These are phyloP conservation scores for Sceloporus tristichus DNA, from an alignment of 2,113 vertebrate species.

Conservation along the genomic window DNA sequence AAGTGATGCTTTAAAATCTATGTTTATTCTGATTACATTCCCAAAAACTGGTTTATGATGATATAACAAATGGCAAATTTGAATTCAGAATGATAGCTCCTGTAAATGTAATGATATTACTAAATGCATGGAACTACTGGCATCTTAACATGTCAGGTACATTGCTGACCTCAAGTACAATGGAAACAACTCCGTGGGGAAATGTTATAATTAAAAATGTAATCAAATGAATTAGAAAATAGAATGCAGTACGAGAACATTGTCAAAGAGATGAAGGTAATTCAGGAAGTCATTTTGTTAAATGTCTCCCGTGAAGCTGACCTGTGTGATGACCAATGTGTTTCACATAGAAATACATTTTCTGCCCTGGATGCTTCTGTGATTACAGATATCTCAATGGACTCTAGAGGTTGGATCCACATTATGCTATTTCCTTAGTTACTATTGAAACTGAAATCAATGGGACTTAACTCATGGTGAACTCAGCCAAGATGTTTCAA, in stretches of 20 bases:
- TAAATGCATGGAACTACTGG: background rate
- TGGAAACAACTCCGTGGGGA: background rate
- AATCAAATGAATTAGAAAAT: background rate
- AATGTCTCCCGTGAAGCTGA: slow-evolving; percentile 7
- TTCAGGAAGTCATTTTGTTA: background rate
- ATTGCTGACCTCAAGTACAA: background rate
- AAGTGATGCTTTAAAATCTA: background rate
- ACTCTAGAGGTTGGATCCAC: background rate
- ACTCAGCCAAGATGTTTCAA: background rate
- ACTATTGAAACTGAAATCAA: background rate
- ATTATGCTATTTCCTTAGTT: background rate
- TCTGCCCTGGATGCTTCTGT: accelerated
- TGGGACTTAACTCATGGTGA: background rate
- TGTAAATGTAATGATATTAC: background rate
- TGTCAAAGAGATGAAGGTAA: background rate
- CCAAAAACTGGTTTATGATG: background rate
- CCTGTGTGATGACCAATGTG: background rate
- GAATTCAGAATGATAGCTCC: background rate
- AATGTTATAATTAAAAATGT: background rate
- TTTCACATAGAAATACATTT: background rate
- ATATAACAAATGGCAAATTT: background rate
- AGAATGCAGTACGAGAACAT: background rate
- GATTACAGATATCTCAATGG: accelerated
- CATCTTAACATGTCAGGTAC: background rate
- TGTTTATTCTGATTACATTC: background rate